Conservation (phyloP, 37 sponge, comb jelly and placozoan genomes). For the Ephydatia muelleri region DNA sequence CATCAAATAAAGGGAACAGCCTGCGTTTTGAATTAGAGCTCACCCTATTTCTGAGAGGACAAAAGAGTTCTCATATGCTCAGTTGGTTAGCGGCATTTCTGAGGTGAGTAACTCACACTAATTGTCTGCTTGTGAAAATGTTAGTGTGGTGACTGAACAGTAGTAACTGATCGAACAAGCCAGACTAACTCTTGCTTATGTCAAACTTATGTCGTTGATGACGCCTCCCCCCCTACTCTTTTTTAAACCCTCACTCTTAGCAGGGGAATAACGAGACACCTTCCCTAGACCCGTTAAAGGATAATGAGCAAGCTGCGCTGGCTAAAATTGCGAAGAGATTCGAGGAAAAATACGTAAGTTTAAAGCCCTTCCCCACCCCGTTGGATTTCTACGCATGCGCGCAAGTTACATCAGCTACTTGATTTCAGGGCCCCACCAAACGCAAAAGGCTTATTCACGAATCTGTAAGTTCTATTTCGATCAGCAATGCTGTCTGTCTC, state of each 20-base stretch:
- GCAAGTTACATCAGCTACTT: neutral
- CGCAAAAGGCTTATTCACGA: conserved; percentile 53
- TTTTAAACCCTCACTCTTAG: neutral
- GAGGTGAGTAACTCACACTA: conserved; percentile 5
- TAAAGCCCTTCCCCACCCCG: neutral
- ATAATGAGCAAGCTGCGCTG: conserved; percentile 39
- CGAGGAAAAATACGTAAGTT: conserved; percentile 88
- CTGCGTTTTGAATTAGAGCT: conserved; percentile 60
- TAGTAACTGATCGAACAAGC: conserved; percentile 9
- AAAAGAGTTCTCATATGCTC: conserved; percentile 72
- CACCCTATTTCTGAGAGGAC: conserved; percentile 53
- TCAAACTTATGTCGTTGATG: neutral
- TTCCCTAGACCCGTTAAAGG: neutral
- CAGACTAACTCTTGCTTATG: neutral
- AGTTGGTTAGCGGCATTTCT: conserved; percentile 36
- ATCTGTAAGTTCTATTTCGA: conserved; percentile 16
- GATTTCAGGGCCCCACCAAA: conserved; percentile 59
- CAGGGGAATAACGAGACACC: neutral
- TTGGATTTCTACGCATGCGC: conserved; percentile 24
- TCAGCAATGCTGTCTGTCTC: neutral
- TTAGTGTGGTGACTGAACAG: neutral
- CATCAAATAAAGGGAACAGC: conserved; percentile 33
- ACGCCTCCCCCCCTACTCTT: neutral
- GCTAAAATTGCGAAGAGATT: conserved; percentile 68
- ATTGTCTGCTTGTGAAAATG: neutral